These are phyloP conservation scores for Labeo rohita DNA, from an alignment of 2,113 vertebrate species.

Conservation along the genomic window DNA sequence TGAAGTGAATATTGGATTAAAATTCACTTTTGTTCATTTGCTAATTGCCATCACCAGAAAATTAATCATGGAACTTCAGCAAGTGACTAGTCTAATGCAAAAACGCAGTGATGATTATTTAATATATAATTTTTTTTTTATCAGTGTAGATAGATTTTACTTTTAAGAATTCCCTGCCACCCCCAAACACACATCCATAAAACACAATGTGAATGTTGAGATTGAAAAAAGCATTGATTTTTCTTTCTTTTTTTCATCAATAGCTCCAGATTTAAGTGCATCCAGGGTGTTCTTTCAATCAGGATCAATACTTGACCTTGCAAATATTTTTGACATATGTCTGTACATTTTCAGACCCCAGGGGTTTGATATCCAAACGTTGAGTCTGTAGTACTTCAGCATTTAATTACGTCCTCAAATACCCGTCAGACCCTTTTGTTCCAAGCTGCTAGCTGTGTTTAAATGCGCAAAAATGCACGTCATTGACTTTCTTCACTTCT, in stretches of 20 bases:
- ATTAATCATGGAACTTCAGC: no score
- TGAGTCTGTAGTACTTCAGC: background rate
- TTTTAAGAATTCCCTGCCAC: background rate
- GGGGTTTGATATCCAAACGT: conserved; percentile 23
- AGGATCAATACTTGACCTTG: conserved; percentile 59
- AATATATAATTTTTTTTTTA: background rate
- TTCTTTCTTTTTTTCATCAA: conserved; percentile 21
- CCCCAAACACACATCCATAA: background rate
- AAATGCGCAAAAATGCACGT: background rate
- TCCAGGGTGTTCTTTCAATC: conserved; percentile 52
- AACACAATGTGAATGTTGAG: conserved; percentile 10
- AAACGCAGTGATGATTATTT: no score
- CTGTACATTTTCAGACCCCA: conserved; percentile 47
- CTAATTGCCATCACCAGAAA: no score
- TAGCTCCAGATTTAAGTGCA: conserved; percentile 52
- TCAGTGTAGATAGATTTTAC: background rate
- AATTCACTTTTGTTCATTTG: no score
- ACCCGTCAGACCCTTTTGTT: background rate
- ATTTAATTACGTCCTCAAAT: conserved; percentile 32
- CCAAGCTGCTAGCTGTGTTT: background rate
- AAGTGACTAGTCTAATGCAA: no score
- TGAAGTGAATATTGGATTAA: no score
- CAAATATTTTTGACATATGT: conserved; percentile 55
- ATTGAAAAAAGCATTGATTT: conserved; percentile 57
- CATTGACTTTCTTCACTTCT: background rate